Conservation (phyloP, 2,113 vertebrate genomes). For the Cynoglossus semilaevis region DNA sequence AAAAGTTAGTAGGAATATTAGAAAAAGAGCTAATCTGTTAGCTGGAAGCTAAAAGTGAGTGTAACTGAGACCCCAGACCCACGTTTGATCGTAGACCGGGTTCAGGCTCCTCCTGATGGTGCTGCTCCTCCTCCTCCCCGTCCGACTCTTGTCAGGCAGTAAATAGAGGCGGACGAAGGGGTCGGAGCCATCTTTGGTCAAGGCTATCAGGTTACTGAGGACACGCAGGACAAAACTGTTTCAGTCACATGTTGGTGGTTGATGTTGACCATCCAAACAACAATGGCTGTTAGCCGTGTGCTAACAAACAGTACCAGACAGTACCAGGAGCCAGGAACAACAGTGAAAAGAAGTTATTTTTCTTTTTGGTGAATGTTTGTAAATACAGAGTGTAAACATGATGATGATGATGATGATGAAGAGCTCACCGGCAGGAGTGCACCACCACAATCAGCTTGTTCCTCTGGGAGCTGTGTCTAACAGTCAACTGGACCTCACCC, state of each 20-base stretch:
- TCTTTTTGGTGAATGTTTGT: background rate
- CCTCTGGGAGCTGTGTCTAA: constrained; percentile 92
- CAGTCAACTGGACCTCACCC: constrained; percentile 93
- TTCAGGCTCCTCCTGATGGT: constrained; percentile 89
- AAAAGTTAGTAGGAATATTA: too few species aligned
- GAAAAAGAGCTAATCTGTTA: too few species aligned
- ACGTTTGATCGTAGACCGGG: constrained; percentile 95
- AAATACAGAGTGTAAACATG: background rate
- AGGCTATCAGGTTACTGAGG: constrained; percentile 89
- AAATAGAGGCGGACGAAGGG: constrained; percentile 93
- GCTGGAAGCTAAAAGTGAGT: too few species aligned
- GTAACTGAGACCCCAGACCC: constrained; percentile 49
- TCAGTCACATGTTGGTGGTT: constrained; percentile 35
- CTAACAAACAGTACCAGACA: background rate
- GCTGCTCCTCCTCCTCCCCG: constrained; percentile 90
- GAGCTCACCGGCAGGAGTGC: constrained; percentile 89
- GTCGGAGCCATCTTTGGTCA: constrained; percentile 92
- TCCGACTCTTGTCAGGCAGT: constrained; percentile 92
- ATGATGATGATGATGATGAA: background rate
- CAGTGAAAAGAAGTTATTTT: background rate
- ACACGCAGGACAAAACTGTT: constrained; percentile 34
- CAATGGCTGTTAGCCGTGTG: background rate
- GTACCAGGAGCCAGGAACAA: background rate
- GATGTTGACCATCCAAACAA: background rate
- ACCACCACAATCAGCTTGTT: constrained; percentile 96